Evolutionary conservation across 30 jellyfish, hydroid and myxozoan genomes (phyloP), one percentile per base, ranked within the genome.

Genomic region (Aurelia aurita complex sp. Pacific): DNA sequence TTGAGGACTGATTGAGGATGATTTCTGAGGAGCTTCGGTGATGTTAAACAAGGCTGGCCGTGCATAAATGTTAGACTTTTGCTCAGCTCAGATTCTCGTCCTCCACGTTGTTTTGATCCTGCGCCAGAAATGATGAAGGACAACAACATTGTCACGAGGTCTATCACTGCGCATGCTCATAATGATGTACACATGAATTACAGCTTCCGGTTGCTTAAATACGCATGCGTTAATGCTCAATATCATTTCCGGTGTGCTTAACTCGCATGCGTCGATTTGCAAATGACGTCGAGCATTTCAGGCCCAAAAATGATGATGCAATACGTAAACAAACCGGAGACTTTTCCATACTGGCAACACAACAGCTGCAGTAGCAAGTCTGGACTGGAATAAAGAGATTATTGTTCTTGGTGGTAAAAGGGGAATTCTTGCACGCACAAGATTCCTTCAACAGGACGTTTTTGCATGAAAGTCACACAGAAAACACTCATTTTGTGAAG

Each of bases 91-190:
- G 57, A 13, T 64, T 65, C 80, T 64, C 50, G 46, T 73, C 79
- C 61, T 78, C 79, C 88, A 78, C 88, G 79, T 62, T 78, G 77
- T 82, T 63, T 38, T 69, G 85, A 62, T 82, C 75, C 81, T 69
- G 53, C 75, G 73, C 79, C 79, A 55, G 85, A 38, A 46, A 53
- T 59, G 74, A 65, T 43, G 40, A 60, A 52, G 75, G 81, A 82
- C 82, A 67, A 82, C 77, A 82, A 82, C 79, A 71, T 70, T 82
- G 92, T 82, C 92, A 82, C 92, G 92, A 82, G 92, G 86, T 74
- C 50, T 71, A 69, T 14, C 17, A 23, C 62, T 61, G 85, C 85
- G 85, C 92, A 82, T 82, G 92, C 92, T 35, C 85, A 77, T 3
- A 50, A 12, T 57, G 60, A n/a, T 61, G 32, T 61, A 0, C 6